These are phyloP conservation scores for Hemichromis elongatus DNA, from an alignment of 2,113 vertebrate genomes.

Conservation along the genomic window DNA sequence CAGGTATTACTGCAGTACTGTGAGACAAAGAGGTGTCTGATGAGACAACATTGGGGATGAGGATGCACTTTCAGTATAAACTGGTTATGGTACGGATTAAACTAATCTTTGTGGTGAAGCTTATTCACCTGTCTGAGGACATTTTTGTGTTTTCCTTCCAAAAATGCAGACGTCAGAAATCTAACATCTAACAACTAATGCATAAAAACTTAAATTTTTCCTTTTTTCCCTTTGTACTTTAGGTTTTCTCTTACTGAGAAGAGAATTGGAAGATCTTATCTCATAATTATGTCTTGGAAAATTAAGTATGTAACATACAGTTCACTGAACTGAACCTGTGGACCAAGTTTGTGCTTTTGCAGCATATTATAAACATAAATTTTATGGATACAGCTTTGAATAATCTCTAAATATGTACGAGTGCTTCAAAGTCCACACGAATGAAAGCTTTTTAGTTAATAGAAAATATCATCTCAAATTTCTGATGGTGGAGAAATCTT, in stretches of 20 bases:
- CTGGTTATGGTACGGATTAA: background rate
- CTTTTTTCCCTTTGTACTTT: background rate
- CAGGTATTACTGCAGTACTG: background rate
- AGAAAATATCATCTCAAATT: background rate
- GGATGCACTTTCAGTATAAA: background rate
- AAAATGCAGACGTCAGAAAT: background rate
- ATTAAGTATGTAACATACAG: too few species aligned
- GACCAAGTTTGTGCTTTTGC: background rate
- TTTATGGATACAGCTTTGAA: background rate
- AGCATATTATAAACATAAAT: background rate
- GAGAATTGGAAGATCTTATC: too few species aligned
- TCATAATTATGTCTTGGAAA: too few species aligned
- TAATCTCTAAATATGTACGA: background rate
- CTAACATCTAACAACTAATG: too few species aligned
- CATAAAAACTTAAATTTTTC: too few species aligned
- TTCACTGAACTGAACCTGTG: too few species aligned
- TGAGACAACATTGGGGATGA: background rate
- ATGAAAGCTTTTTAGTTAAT: background rate
- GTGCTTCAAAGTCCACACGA: background rate
- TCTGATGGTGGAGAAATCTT: background rate
- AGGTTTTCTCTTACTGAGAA: background rate
- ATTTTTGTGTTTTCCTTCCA: background rate
- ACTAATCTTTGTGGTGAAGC: background rate
- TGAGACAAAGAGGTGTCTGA: background rate
- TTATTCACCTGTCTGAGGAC: background rate